Percentiles rank a stretch among this genome's conserved stretches.
Conservation (phyloP, 2,113 vertebrate genomes). For the Amazona guildingii region DNA sequence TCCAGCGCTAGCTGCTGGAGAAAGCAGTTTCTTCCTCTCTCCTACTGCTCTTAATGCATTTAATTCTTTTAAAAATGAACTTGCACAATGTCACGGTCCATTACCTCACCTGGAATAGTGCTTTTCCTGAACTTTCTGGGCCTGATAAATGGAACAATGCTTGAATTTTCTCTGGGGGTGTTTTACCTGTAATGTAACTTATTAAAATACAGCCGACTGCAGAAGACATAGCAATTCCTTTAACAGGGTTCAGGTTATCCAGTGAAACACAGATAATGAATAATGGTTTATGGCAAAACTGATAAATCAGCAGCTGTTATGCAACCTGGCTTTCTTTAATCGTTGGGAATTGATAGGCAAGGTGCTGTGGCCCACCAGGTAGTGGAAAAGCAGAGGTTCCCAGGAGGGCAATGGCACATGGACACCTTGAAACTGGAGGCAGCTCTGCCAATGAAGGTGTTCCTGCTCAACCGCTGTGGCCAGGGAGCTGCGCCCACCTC, state of each 20-base stretch:
- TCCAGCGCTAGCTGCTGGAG: not conserved
- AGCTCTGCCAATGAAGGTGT: accelerated
- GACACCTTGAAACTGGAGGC: accelerated
- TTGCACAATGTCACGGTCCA: slow-evolving; percentile 19
- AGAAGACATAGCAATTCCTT: slow-evolving; percentile 8
- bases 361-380: not conserved
- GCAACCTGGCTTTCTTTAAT: not conserved
- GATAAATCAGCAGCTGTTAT: slow-evolving; percentile 11
- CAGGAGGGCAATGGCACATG: not conserved
- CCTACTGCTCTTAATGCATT: not conserved
- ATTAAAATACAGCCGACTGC: slow-evolving; percentile 69
- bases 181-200: slow-evolving; percentile 27
- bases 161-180: slow-evolving; percentile 40
- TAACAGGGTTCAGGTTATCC: not conserved
- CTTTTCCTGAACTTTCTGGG: slow-evolving; percentile 13
- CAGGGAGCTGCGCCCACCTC: not conserved
- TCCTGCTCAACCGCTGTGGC: not conserved
- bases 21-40: not conserved
- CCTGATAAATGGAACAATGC: slow-evolving; percentile 7
- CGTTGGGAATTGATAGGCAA: not conserved
- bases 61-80: slow-evolving; percentile 64
- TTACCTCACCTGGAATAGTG: slow-evolving; percentile 44
- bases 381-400: not conserved
- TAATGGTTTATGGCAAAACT: slow-evolving; percentile 30
- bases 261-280: not conserved